Base-by-base conservation (phyloP, 2,888 invertebrate species). In the Volucella inanis region DNA sequence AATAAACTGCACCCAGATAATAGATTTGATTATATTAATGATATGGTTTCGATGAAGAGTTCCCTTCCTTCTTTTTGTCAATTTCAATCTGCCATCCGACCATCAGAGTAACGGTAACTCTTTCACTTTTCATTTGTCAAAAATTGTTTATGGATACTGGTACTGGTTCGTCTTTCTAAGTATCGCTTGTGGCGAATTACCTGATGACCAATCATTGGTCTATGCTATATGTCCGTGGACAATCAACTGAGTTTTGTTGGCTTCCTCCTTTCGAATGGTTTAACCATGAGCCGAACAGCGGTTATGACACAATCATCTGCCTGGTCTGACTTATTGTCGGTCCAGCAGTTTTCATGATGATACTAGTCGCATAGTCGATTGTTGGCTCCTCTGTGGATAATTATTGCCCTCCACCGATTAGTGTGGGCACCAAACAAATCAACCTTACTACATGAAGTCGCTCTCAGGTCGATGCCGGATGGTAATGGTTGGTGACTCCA, bases 241-340 rank as follows among this genome's bases (percentile, higher is more conserved):
- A 70, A 70, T 84, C 80, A 68, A 79, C 65, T 52, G 50, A 45
- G 57, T 47, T 38, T 54, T 61, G 6, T 41, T 61, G 71, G 84
- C 65, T 84, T 84, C 84, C 84, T 80, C 84, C 84, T 84, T 84
- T 84, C 84, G 71, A 84, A 84, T 71, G 65, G 49, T 65, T 54
- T 61, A 55, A 54, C 50, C 70, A 65, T 39, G 12, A 31, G 31
- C 31, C 6, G 6, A 61, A 55, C 62, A 64, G 49, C 62, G 68
- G 79, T 80, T 84, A 84, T 84, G 84, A 84, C 84, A 84, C 80
- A 84, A 84, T 84, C 79, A 70, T 65, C 59, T 75, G 80, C 62
- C 50, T 45, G 31, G 71, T 14, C 6, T 31, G 6, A 31, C 31
- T 67, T 72, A 78, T 78, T 49, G 78, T 78, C 65, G 67, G 1